Base-by-base conservation (phyloP, 2,888 invertebrate genomes). In the Caenorhabditis drosophilae region DNA sequence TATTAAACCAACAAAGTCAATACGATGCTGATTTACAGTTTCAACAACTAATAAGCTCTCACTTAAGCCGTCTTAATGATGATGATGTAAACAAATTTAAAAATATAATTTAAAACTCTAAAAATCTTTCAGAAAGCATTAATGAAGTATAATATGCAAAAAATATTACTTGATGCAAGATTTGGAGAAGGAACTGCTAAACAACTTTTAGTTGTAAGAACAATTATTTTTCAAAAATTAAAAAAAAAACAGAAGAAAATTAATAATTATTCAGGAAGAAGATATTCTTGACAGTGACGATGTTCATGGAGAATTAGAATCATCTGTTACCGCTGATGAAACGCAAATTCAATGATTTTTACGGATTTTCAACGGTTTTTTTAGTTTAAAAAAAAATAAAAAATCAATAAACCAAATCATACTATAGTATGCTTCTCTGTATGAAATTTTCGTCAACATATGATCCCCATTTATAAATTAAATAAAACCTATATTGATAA, bases 141-240 rank as follows among this genome's bases (percentile, higher is more conserved):
- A 11, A 61, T 73, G 47, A 79, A 79, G 48, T 70, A 76, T 67
- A 66, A 77, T 67, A 75, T 79, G 45, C 77, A 77, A 67, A 53
- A 69, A 41, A 79, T 79, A 25, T 55, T 79, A 20, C 61, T 78
- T 44, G 79, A 79, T 38, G 75, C 75, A 7, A 50, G 76, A 20
- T 79, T 77, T 51, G 76, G 76, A 11, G 38, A 54, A 0, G 76
- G 77, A 22, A 47, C 51, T 9, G 59, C 60, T 0, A 42, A 52
- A 22, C 45, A 47, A 18, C 12, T 47, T 1, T 34, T 47, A 15
- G 18, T 23, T 23, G 44, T 9, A 38, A 6, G 7, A 9, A 12
- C 31, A 12, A 31, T 31, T 31, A 9, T 31, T 31, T 31, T 6
- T 9, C 12, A 31, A 6, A 6, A 31, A 31, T 9, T 12, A 31